phyloP scores from a whole-genome alignment of 35 echinoderm and acorn worm species.

The Patiria miniata region DNA sequence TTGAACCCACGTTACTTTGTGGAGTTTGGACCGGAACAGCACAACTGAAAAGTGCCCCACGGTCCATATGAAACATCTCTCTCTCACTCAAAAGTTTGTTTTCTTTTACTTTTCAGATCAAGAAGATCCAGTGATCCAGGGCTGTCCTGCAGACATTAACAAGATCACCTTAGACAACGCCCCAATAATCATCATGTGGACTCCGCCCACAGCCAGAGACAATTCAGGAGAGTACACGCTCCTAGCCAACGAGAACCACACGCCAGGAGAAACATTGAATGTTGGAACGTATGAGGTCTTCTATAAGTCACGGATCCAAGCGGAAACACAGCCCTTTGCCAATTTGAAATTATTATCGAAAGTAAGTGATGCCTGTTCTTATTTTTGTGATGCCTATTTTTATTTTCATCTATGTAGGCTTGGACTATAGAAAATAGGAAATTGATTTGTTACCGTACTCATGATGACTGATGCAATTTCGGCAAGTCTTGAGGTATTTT shows the following conservation, averaged over 20 bases:
- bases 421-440: no score
- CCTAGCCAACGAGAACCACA: background rate
- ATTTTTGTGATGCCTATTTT: no score
- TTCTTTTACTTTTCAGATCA: conserved; percentile 26
- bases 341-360: conserved; percentile 57
- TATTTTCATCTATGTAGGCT: no score
- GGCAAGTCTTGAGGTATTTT: no score
- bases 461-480: no score
- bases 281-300: conserved; percentile 23
- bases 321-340: conserved; percentile 35
- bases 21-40: no score
- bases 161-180: background rate
- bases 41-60: no score
- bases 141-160: conserved; percentile 36
- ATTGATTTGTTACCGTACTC: no score
- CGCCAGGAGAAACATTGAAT: conserved; percentile 22
- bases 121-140: conserved; percentile 28
- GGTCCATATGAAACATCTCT: no score
- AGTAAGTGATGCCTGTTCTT: background rate
- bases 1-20: no score
- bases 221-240: conserved; percentile 36
- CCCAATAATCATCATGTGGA: conserved; percentile 35
- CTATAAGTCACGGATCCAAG: conserved; percentile 50
- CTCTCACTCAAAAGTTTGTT: background rate
- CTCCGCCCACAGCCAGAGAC: conserved; percentile 35